Base-by-base conservation (phyloP, 2,888 invertebrate genomes). In the Nysson spinosus region DNA sequence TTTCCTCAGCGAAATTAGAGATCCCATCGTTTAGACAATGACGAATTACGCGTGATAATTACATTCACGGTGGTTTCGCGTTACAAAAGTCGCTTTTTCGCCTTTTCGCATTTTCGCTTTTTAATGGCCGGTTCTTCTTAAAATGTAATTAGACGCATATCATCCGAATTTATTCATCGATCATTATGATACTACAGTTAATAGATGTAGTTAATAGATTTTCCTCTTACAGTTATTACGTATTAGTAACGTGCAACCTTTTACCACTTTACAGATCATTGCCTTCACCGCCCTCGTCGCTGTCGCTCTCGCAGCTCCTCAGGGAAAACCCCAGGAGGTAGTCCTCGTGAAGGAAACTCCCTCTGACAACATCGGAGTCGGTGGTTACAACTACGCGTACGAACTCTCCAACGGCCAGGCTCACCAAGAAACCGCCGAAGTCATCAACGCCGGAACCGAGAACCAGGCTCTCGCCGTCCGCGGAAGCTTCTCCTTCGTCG, bases 301-400 rank as follows among this genome's bases (percentile, higher is more conserved):
- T 20, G 68, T 81, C 6, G 78, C 77, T 6, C 19, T 75, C 3
- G 81, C 79, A 9, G 79, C 75, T 6, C 77, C 80, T 0, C 52
- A 54, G 0, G 0, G 2, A 7, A 0, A 6, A 1, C 12, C 14
- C 9, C 12, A 30, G 2, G 42, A 61, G 17, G 65, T 75, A 0
- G 56, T 69, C 0, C 1, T 83, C 11, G 69, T 83, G 0, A 78
- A 78, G 16, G 79, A 83, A 16, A 69, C 65, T 1, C 78, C 69
- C 0, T 65, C 57, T 3, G 68, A 84, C 55, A 84, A 83, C 52
- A 75, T 80, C 17, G 84, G 84, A 1, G 24, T 84, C 3, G 81
- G 67, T 9, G 55, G 57, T 32, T 84, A 84, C 61, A 51, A 62
- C 1, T 84, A 54, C 34, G 75, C 30, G 3, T 84, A 72, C 32